These are phyloP conservation scores for Anhinga anhinga DNA, from an alignment of 2,113 vertebrate species.

Conservation along the genomic window DNA sequence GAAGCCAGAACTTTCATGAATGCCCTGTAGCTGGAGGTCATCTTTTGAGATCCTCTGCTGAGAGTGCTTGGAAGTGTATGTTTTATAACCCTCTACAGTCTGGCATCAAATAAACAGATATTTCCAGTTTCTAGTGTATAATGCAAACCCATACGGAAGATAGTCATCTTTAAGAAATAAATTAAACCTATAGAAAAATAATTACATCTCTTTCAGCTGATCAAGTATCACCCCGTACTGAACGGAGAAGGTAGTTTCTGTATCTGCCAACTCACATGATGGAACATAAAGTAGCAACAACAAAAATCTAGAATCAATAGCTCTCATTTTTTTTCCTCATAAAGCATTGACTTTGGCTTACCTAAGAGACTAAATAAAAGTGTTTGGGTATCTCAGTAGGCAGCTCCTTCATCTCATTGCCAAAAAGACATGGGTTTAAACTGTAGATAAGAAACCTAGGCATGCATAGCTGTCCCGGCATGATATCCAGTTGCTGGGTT, in stretches of 20 bases:
- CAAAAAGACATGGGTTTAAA: not conserved
- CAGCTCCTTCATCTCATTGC: not conserved
- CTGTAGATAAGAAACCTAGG: not conserved
- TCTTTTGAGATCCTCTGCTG: not conserved
- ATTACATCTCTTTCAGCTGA: not conserved
- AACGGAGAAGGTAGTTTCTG: not conserved
- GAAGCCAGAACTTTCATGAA: not conserved
- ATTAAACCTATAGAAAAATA: not conserved
- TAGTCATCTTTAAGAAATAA: not conserved
- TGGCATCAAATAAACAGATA: not conserved
- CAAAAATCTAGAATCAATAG: not conserved
- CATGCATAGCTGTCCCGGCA: not conserved
- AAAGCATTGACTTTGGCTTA: not conserved
- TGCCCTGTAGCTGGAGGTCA: not conserved
- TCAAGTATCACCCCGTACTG: not conserved
- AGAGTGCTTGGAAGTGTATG: not conserved
- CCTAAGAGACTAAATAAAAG: not conserved
- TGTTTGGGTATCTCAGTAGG: not conserved
- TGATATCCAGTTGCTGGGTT: not conserved
- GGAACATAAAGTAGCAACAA: not conserved
- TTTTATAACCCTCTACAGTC: conserved; percentile 1
- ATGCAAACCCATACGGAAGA: conserved; percentile 8
- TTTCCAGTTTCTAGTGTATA: not conserved
- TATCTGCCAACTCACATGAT: not conserved
- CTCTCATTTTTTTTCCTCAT: not conserved